Evolutionary conservation across 2,888 invertebrate genomes (phyloP).

Genomic region (Drosophila yooni): DNA sequence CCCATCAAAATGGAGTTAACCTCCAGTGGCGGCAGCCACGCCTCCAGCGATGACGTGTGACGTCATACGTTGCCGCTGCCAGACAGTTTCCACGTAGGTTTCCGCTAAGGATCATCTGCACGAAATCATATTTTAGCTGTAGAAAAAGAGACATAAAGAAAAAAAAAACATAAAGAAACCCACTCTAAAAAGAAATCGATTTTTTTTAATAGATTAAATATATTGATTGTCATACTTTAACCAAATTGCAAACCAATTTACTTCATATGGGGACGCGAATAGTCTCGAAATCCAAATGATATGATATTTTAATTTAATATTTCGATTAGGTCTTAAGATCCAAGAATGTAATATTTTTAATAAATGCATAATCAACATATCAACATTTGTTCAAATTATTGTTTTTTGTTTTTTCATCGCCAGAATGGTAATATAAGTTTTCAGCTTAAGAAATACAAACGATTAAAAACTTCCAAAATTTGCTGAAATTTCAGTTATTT

Average conservation of each 20-base stretch:
- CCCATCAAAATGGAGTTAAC: constrained; percentile 74
- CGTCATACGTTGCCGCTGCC: constrained; percentile 4
- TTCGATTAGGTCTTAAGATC: constrained; percentile 47
- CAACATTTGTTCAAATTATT: neutral
- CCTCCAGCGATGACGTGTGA: constrained; percentile 66
- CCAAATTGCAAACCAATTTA: constrained; percentile 31
- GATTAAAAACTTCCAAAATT: no score
- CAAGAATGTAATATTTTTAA: constrained; percentile 64
- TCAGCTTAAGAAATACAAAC: neutral
- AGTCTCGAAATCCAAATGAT: constrained; percentile 35
- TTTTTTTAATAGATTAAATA: constrained; percentile 49
- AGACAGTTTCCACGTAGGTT: constrained; percentile 11
- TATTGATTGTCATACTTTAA: constrained; percentile 42
- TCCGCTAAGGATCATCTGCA: constrained; percentile 7
- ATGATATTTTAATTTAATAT: constrained; percentile 49
- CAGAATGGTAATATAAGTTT: neutral
- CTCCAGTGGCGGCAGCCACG: constrained; percentile 45
- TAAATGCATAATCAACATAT: constrained; percentile 53
- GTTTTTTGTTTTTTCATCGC: neutral
- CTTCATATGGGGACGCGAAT: constrained; percentile 12
- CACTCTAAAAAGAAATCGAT: neutral
- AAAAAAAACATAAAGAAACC: neutral
- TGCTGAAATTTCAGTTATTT: neutral
- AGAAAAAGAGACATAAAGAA: constrained; percentile 6
- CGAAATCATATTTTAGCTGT: constrained; percentile 16